phyloP scores from a whole-genome alignment of 2,888 invertebrate genomes.

The Amphipoea lucens region DNA sequence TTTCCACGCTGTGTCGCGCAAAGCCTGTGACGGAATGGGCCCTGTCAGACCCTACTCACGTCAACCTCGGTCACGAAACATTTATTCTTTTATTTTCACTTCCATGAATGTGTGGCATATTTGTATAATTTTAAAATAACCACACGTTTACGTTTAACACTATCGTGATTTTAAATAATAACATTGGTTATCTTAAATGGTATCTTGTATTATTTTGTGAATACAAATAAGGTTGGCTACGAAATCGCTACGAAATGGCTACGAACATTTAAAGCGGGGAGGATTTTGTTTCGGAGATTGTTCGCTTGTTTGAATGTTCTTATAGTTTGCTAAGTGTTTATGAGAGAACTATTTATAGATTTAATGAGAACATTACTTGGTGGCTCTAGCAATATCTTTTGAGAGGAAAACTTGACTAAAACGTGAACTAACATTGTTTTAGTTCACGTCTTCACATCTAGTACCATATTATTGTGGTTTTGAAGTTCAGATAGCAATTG shows the following conservation, averaged over 20 bases:
- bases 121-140: conserved; percentile 72
- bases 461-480: no score
- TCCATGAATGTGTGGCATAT: conserved; percentile 61
- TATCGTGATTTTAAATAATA: conserved; percentile 50
- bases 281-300: conserved; percentile 4
- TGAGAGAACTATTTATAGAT: conserved; percentile 12
- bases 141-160: conserved; percentile 51
- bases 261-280: conserved; percentile 27
- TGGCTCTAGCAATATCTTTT: background rate
- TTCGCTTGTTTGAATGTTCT: conserved; percentile 11
- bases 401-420: background rate
- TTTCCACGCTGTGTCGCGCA: conserved; percentile 70
- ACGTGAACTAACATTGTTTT: background rate
- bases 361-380: conserved; percentile 1
- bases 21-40: conserved; percentile 77
- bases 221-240: conserved; percentile 38
- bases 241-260: conserved; percentile 19
- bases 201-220: conserved; percentile 32
- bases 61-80: conserved; percentile 76
- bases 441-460: background rate
- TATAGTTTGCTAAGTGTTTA: conserved; percentile 18
- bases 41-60: conserved; percentile 84
- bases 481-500: no score
- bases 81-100: conserved; percentile 71
- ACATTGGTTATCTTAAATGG: conserved; percentile 40